Base-by-base conservation (phyloP, 2,888 invertebrate species). In the Dyspetes luteomarginatus region DNA sequence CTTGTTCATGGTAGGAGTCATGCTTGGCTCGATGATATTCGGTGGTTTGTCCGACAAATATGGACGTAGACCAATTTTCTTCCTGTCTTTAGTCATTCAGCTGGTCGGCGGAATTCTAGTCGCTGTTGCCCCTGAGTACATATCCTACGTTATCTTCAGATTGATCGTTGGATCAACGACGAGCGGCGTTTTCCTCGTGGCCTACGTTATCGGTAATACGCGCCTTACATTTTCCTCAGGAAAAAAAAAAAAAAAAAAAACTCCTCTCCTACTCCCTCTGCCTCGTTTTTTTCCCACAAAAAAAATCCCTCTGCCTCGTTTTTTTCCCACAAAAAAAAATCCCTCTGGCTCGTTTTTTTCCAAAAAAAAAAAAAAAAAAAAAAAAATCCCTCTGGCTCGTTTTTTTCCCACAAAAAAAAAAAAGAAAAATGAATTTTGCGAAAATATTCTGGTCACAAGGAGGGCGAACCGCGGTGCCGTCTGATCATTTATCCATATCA, bases 121-220 rank as follows among this genome's bases (percentile, higher is more conserved):
- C 3, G 95, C 95, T 3, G 86, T 96, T 60, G 93, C 96, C 0
- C 95, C 95, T 0, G 95, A 96, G 85, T 95, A 95, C 89, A 93
- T 94, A 88, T 94, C 94, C 56, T 96, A 95, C 87, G 94, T 95
- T 9, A 89, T 95, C 71, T 93, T 95, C 50, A 93, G 96, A 82
- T 91, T 95, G 78, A 89, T 96, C 62, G 94, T 96, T 24, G 96
- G 96, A 12, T 94, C 95, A 9, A 95, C 95, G 7, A 95, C 96
- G 5, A 96, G 96, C 4, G 96, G 96, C 0, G 95, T 96, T 7
- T 96, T 96, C 88, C 92, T 96, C 77, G 96, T 96, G 19, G 95
- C 96, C 55, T 96, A 96, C 90, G 96, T 96, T 60, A 95, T 96
- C 84, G 96, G 96, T 94, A 93, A 93, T 92, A 24, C n/a, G 15